These are phyloP conservation scores for Balanococcus diminutus DNA, from an alignment of 2,888 invertebrate genomes.

Conservation along the genomic window DNA sequence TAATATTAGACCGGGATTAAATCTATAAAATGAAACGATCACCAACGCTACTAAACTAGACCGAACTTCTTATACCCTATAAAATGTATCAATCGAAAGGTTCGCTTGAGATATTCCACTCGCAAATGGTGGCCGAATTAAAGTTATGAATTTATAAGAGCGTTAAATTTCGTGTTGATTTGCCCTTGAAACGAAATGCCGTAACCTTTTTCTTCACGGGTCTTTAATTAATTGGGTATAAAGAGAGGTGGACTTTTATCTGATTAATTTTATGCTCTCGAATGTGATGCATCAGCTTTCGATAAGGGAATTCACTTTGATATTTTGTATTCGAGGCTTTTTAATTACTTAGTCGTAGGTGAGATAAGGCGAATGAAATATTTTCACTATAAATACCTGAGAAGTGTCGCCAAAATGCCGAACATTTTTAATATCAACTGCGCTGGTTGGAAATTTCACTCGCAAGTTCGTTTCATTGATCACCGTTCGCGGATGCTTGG, in stretches of 20 bases:
- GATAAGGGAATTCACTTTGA: background rate
- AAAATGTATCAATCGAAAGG: background rate
- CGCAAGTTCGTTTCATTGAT: background rate
- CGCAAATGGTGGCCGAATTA: background rate
- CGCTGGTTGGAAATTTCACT: background rate
- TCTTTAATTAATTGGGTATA: background rate
- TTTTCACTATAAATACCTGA: no score
- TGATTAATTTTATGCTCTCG: background rate
- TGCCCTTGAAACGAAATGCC: background rate
- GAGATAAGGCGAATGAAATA: background rate
- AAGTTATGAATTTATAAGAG: background rate
- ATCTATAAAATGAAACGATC: background rate
- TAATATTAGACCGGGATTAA: no score
- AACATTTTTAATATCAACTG: background rate
- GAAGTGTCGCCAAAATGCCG: background rate
- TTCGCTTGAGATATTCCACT: background rate
- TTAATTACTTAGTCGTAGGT: background rate
- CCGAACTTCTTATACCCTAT: background rate
- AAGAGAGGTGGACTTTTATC: constrained; percentile 12
- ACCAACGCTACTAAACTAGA: background rate
- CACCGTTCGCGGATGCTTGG: background rate
- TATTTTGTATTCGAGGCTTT: background rate
- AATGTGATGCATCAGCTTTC: background rate
- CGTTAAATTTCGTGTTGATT: background rate
- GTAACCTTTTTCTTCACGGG: background rate